Percentiles rank a stretch among this genome's conserved stretches.
Conservation (phyloP, 2,888 invertebrate genomes). For the Sicus ferrugineus region DNA sequence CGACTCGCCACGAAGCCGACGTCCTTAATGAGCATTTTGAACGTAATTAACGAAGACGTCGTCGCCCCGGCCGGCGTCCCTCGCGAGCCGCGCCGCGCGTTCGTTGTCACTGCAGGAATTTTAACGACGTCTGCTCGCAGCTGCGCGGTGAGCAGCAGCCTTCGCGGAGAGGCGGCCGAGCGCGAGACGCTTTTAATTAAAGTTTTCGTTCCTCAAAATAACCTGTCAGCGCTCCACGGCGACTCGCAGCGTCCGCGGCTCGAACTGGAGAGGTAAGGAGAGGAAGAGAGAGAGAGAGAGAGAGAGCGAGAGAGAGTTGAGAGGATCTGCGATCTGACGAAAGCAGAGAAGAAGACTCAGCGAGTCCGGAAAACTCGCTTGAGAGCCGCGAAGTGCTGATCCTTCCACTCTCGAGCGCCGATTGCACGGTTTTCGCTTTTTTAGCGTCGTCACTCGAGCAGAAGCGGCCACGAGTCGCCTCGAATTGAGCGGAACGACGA, state of each 20-base stretch:
- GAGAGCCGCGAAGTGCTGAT: background rate
- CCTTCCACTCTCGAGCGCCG: background rate
- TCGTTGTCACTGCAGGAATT: conserved; percentile 53
- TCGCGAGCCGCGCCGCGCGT: background rate
- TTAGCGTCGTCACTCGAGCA: background rate
- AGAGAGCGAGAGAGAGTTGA: too few species aligned
- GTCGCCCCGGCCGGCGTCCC: background rate
- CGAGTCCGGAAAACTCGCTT: too few species aligned
- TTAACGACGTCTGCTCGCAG: conserved; percentile 58
- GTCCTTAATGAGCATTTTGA: conserved; percentile 47
- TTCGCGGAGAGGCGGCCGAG: background rate
- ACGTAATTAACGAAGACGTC: conserved; percentile 47
- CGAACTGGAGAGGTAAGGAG: background rate
- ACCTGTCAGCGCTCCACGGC: conserved; percentile 9
- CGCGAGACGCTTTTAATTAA: conserved; percentile 16
- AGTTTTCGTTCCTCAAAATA: conserved; percentile 16
- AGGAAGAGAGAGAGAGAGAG: background rate
- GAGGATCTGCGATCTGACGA: too few species aligned
- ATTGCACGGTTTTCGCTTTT: background rate
- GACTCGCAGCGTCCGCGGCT: background rate
- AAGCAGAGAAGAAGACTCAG: too few species aligned
- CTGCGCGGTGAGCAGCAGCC: conserved; percentile 10
- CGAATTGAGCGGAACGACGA: background rate
- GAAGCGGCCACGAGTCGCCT: too few species aligned
- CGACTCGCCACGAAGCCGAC: conserved; percentile 45